Base-by-base conservation (phyloP, 2,797 vertebrate species). In the Manis javanica region DNA sequence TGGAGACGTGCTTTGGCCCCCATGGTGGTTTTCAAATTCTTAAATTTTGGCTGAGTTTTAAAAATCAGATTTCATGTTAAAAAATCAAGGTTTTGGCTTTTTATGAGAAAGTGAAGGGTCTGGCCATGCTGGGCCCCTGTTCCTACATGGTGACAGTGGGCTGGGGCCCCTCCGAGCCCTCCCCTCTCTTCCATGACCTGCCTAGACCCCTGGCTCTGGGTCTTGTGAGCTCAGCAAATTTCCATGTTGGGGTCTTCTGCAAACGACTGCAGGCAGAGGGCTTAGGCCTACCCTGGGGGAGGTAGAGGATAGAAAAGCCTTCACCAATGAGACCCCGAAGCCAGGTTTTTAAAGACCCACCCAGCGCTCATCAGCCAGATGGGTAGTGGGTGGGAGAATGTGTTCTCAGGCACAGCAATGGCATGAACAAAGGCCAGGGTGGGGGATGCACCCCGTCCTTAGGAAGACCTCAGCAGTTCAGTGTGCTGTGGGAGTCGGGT, bases 201-300 rank as follows among this genome's bases (percentile, higher is more conserved):
- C 34, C 64, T 5, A 0, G 31, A 46, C 19, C 59, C 34, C 24
- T 6, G 24, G n/a, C 29, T 9, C 24, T 18, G 2, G 49, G 26
- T 64, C 3, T 1, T 10, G 23, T 0, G 71, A 24, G 37, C 0
- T 0, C 31, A 10, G 64, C 19, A 3, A 5, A 71, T 19, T 29
- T 5, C 8, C 4, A 2, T 1, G 1, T 3, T 1, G 0, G 19
- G n/a, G 42, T 29, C 34, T 66, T 11, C 42, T 10, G 71, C 31
- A 49, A 34, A n/a, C 9, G 49, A 39, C 16, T 24, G 5, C 23
- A 1, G 39, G 63, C 5, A 2, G 42, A 68, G 26, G 51, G 14
- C 16, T 37, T 3, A 37, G 78, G 21, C 18, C 77, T 74, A 16
- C 2, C 39, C 21, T 0, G 0, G 39, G 63, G n/a, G 29, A 8